phyloP scores from a whole-genome alignment of 2,113 vertebrate genomes.

The Microcebus griseorufus region DNA sequence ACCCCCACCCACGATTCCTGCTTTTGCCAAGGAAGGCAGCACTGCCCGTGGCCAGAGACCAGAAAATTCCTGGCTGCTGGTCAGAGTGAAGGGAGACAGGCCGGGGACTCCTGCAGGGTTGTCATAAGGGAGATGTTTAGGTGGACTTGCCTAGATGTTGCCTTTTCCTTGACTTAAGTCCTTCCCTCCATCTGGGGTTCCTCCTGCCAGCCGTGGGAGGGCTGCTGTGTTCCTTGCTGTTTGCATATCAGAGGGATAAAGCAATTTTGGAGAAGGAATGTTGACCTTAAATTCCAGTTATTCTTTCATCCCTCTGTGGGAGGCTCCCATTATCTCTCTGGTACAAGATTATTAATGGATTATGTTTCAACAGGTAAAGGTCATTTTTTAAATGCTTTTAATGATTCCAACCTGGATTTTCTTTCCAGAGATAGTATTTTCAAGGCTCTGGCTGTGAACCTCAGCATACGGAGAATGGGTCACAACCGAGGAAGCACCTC shows the following conservation, averaged over 20 bases:
- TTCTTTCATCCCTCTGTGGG: slow-evolving; percentile 78
- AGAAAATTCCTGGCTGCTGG: background rate
- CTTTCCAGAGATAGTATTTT: slow-evolving; percentile 78
- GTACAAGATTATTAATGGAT: slow-evolving; percentile 84
- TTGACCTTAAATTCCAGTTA: slow-evolving; percentile 67
- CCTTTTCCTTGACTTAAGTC: background rate
- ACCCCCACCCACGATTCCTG: background rate
- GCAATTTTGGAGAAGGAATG: slow-evolving; percentile 61
- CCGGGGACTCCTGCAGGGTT: background rate
- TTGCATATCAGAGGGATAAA: background rate
- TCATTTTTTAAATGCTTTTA: slow-evolving; percentile 84
- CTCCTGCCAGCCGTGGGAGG: background rate
- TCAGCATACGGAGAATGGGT: slow-evolving; percentile 46
- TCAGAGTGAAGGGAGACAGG: background rate
- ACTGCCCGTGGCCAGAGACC: background rate
- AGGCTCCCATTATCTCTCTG: slow-evolving; percentile 81
- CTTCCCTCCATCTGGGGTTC: background rate
- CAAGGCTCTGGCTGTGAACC: slow-evolving; percentile 61
- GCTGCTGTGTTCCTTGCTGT: background rate
- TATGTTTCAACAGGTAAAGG: slow-evolving; percentile 84
- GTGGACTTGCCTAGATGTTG: background rate
- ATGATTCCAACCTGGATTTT: slow-evolving; percentile 83
- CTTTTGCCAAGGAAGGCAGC: background rate
- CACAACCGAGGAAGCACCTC: background rate
- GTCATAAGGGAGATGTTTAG: background rate